Percentiles rank a stretch among this genome's conserved stretches.
Conservation (phyloP, 2,888 invertebrate species). For the Rotaria socialis region DNA sequence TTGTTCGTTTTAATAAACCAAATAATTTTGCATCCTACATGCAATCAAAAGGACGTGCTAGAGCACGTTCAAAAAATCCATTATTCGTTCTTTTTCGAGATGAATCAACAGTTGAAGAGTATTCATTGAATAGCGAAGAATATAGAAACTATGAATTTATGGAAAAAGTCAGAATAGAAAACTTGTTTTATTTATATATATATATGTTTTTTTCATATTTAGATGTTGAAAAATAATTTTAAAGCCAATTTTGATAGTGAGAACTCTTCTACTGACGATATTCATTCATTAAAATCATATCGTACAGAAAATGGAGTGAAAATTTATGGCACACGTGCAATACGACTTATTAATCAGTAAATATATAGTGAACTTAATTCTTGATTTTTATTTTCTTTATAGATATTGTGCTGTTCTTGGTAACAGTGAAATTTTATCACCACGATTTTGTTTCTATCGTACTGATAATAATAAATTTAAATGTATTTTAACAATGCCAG, state of each 20-base stretch:
- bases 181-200: no score
- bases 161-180: background rate
- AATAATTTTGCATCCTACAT: slow-evolving; percentile 41
- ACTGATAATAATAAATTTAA: background rate
- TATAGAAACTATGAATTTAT: background rate
- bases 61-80: slow-evolving; percentile 16
- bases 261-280: background rate
- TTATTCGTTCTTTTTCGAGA: background rate
- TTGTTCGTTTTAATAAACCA: slow-evolving; percentile 40
- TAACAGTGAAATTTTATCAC: background rate
- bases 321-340: background rate
- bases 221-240: background rate
- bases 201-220: background rate
- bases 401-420: background rate
- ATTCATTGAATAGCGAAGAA: background rate
- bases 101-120: background rate
- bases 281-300: background rate
- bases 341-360: background rate
- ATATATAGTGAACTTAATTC: background rate
- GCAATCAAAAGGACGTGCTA: slow-evolving; percentile 45
- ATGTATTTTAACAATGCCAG: slow-evolving; percentile 22
- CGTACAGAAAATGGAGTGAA: background rate
- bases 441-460: background rate
- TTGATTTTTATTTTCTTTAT: background rate
- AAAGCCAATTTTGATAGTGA: background rate